Evolutionary conservation across 2,888 invertebrate genomes (phyloP).

Genomic region (Gari tellinella): DNA sequence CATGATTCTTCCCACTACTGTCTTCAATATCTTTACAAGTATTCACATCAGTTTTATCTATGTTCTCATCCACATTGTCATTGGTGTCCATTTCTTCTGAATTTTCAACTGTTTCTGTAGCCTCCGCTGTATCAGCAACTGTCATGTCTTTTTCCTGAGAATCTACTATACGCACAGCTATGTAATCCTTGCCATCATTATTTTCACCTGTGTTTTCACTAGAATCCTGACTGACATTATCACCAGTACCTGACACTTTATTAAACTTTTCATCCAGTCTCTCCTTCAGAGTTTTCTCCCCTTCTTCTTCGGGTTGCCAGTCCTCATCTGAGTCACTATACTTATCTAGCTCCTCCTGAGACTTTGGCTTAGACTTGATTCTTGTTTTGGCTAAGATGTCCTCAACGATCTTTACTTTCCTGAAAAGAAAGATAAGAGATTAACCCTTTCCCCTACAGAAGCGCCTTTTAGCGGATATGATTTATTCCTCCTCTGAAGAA

Average conservation of each 20-base stretch:
- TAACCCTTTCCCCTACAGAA: too few species aligned
- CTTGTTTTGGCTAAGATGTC: slow-evolving; percentile 60
- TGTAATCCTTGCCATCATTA: background rate
- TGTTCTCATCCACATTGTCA: background rate
- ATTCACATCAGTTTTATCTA: background rate
- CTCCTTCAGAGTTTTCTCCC: slow-evolving; percentile 38
- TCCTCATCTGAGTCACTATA: slow-evolving; percentile 46
- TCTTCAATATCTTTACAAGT: background rate
- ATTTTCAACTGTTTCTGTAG: background rate
- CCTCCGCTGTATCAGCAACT: background rate
- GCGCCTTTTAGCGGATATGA: too few species aligned
- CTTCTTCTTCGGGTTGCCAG: slow-evolving; percentile 41
- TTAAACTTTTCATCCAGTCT: slow-evolving; percentile 33
- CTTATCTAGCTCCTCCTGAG: slow-evolving; percentile 41
- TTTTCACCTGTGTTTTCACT: background rate
- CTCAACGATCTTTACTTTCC: slow-evolving; percentile 71
- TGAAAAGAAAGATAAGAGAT: too few species aligned
- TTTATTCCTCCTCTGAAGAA: too few species aligned
- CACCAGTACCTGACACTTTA: background rate
- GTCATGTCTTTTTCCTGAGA: background rate
- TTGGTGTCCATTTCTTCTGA: background rate
- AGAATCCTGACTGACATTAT: background rate
- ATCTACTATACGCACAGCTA: background rate
- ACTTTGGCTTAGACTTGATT: slow-evolving; percentile 29
- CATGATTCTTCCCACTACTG: background rate